phyloP scores from a whole-genome alignment of 2,797 vertebrate genomes.

The Leucoraja ocellata region DNA sequence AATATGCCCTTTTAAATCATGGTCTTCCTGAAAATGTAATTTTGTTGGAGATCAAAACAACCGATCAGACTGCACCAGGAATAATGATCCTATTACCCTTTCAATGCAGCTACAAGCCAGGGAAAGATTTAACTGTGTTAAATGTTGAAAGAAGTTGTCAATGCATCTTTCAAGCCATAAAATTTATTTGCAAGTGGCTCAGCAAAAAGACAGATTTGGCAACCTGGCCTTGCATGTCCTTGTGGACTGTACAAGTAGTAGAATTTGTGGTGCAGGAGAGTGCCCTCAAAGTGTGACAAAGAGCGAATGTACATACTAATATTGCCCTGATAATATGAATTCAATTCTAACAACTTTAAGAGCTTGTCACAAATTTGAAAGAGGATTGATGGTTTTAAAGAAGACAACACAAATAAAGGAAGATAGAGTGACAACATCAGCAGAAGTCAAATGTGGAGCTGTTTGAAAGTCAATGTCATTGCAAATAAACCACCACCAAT shows the following conservation, averaged over 20 bases:
- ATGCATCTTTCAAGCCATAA: not conserved
- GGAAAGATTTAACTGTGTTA: not conserved
- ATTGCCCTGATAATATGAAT: not conserved
- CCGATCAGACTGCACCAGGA: not conserved
- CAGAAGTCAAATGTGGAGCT: not conserved
- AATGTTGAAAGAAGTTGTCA: not conserved
- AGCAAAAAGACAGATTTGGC: not conserved
- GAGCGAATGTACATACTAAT: not conserved
- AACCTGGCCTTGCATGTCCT: not conserved
- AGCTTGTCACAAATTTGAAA: not conserved
- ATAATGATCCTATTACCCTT: slow-evolving; percentile 1
- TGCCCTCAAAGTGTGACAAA: not conserved
- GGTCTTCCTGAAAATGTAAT: not conserved
- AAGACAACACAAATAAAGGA: not conserved
- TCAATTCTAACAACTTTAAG: not conserved
- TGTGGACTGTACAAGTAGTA: not conserved
- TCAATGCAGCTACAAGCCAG: not conserved
- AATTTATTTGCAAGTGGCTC: slow-evolving; percentile 13
- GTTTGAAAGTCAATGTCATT: not conserved
- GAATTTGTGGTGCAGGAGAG: not conserved
- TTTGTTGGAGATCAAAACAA: not conserved
- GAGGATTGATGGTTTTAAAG: not conserved
- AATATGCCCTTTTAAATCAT: not conserved
- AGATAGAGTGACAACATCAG: not conserved
- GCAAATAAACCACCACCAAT: not conserved